Evolutionary conservation across 2,888 invertebrate genomes (phyloP), one percentile per base, ranked within the genome.

Genomic region (Rhimphoctona megacephalus): DNA sequence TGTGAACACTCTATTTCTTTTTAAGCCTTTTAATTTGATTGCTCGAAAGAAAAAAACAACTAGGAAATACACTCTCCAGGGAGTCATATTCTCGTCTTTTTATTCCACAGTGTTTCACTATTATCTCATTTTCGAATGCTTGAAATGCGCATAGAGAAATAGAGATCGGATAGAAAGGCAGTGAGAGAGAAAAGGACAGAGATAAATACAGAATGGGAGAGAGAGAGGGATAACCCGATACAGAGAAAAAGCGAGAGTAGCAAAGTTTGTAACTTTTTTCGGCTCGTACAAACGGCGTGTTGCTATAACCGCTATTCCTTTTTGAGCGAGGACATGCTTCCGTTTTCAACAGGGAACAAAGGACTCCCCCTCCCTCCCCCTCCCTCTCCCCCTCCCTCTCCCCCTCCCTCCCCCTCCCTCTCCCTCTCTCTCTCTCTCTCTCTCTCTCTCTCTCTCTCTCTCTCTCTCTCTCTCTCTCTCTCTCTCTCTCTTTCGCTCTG

Each of bases 321-420:
- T 76, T 76, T 74, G 30, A 79, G 57, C 70, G 76, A 85, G 74
- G 80, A 80, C 79, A 57, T 46, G 70, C 80, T 74, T 73, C 74
- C 61, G 61, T 80, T 85, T 76, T 69, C 69, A 74, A 61, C 70
- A 14, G 61, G 43, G 80, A 80, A 85, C 84, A 85, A 85, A 80
- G 70, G 49, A 74, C 9, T 22, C 8, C 46, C 61, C 25, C 9
- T 25, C 54, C 9, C 9, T 39, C 7, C 39, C 8, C 46, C 43
- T 36, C 8, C 8, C 67, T 22, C 36, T n/a, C n/a, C n/a, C n/a
- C n/a, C n/a, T n/a, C n/a, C n/a, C n/a, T n/a, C n/a, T n/a, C n/a
- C n/a, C n/a, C n/a, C n/a, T n/a, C n/a, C n/a, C n/a, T 69, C 69
- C n/a, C 73, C 33, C 54, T 36, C 36, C n/a, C 52, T 22, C 43